Evolutionary conservation across 2,113 vertebrate genomes (phyloP), one percentile per base, ranked within the genome.

Genomic region (Zosterops borbonicus): DNA sequence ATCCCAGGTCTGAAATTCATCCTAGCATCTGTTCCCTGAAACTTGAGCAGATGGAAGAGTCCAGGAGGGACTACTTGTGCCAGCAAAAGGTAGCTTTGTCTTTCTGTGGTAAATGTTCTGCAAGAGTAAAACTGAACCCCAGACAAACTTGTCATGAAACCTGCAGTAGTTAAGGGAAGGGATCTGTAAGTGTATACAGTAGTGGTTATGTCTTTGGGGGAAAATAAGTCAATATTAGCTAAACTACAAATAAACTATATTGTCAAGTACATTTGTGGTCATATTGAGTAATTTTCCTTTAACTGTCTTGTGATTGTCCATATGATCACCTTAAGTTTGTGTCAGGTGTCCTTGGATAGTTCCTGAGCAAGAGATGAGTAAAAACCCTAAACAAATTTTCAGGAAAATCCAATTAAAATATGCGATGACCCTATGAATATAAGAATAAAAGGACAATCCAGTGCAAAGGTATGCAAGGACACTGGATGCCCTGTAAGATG

Each of bases 1-100:
- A 92, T 58, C 73, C 27, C 68, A 56, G 89, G 68, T 68, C 83
- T 96, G 76, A 90, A 92, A 94, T 71, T 63, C 64, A 56, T 83
- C 35, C 64, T 67, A 56, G 86, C 94, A 92, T 82, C 96, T 96
- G 86, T 20, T 94, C 44, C 62, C 65, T 80, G 59, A 77, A 92
- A 91, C 87, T 81, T 58, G 73, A 96, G 87, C 95, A 97, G 94
- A 95, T 89, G 92, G 83, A 84, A 65, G 44, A 56, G 53, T 89
- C 80, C 77, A 82, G 83, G 89, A 94, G 89, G 62, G 69, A 52
- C 31, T 41, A 31, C 37, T 53, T 64, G 20, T 94, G 83, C 60
- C 83, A 94, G 44, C 3, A 29, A 13, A 94, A 89, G 22, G 83
- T 70, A 88, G 55, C 47, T 77, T 91, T 78, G 33, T 87, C 64